Percentiles rank a stretch among this genome's conserved stretches.
These are phyloP conservation scores for Psylliodes chrysocephalus DNA, from an alignment of 2,888 invertebrate genomes.

Conservation along the genomic window DNA sequence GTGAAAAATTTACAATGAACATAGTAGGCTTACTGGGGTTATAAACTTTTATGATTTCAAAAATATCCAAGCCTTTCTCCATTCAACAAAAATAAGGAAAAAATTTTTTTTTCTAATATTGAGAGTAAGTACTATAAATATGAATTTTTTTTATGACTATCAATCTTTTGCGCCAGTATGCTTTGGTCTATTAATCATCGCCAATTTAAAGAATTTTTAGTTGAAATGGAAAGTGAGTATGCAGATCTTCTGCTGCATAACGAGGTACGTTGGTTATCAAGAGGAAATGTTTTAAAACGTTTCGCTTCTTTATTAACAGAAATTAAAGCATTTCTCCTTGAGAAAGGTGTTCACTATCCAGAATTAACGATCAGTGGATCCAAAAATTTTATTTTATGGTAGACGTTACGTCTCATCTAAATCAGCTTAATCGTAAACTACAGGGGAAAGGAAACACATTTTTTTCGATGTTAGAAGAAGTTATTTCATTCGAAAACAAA, in stretches of 20 bases:
- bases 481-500: conserved; percentile 44
- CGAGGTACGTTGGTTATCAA: background rate
- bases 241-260: conserved; percentile 13
- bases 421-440: background rate
- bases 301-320: conserved; percentile 42
- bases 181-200: conserved; percentile 46
- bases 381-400: conserved; percentile 54
- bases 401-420: no score
- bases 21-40: no score
- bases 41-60: no score
- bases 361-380: conserved; percentile 52
- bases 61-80: no score
- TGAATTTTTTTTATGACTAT: no score
- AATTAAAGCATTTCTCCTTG: conserved; percentile 30
- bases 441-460: background rate
- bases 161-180: no score
- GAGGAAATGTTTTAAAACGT: conserved; percentile 42
- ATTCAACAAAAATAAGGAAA: no score
- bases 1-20: no score
- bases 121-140: no score
- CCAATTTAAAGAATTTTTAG: conserved; percentile 31
- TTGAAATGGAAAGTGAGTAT: conserved; percentile 29
- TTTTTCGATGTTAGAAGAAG: conserved; percentile 51
- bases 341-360: conserved; percentile 51
- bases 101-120: no score